Evolutionary conservation across 2,113 vertebrate species (phyloP), one percentile per base, ranked within the genome.

Genomic region (Myiozetetes cayanensis): DNA sequence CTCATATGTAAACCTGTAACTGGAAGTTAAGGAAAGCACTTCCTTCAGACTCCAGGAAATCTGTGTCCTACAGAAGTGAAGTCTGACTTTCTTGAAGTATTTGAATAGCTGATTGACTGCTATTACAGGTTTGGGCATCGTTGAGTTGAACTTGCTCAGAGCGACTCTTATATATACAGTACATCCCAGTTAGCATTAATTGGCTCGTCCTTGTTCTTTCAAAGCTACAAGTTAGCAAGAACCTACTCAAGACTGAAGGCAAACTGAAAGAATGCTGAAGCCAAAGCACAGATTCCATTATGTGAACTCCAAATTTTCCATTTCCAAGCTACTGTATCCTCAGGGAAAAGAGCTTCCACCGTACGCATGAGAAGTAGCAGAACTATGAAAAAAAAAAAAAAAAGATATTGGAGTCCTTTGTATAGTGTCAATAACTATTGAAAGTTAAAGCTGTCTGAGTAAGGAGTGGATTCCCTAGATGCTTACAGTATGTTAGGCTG

Each of bases 371-470:
- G 47, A 78, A 85, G 56, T n/a, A 83, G 35, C 9, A 20, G 37
- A 85, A 75, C 56, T 39, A 68, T 73, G 55, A 63, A 44, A 72
- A 50, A 70, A 66, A 39, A 63, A 44, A 72, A 47, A 70, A 46
- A 33, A 44, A 76, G 4, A 82, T 61, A 91, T 27, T 85, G 49
- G n/a, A 91, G 46, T 87, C 71, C 66, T 80, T 85, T 93, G 44
- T 93, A 30, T 44, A 63, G 62, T 61, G 28, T 87, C 68, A 96
- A 92, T 94, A 92, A 77, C 83, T 74, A 52, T 77, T 62, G 67
- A 44, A 59, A 72, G 37, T 61, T 84, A 41, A 81, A 89, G 49
- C 50, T 63, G 33, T 79, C 46, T 72, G n/a, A 86, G 46, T 84
- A 70, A 72, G 76, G 41, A 89, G 31, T 74, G 27, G 35, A 85